Conservation (phyloP, 1,140 invertebrate species). For the Choristoneura fumiferana region DNA sequence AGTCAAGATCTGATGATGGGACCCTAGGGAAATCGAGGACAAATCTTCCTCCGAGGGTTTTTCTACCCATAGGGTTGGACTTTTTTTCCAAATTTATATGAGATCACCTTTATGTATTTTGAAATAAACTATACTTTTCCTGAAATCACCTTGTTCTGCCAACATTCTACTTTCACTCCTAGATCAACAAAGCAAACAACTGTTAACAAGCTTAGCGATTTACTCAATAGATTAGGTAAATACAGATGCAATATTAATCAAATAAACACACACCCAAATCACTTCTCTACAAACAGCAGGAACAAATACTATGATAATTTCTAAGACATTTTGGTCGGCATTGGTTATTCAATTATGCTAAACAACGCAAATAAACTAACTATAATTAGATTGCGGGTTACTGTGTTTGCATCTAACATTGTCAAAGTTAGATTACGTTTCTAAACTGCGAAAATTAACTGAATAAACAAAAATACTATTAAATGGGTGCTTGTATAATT, state of each 20-base stretch:
- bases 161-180: constrained; percentile 7
- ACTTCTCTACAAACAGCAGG: constrained; percentile 6
- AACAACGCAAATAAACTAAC: constrained; percentile 11
- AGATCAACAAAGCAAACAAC: constrained; percentile 2
- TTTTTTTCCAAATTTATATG: no score
- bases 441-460: no score
- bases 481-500: no score
- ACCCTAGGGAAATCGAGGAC: no score
- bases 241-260: constrained; percentile 41
- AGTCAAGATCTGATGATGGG: no score
- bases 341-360: constrained; percentile 17
- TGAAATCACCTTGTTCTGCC: background rate
- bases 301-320: constrained; percentile 15
- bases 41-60: no score
- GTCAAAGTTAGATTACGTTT: no score
- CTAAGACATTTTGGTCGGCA: constrained; percentile 12
- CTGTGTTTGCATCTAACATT: background rate
- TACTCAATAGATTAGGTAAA: constrained; percentile 27
- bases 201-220: constrained; percentile 25
- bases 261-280: constrained; percentile 34
- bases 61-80: no score
- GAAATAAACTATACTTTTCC: constrained; percentile 22
- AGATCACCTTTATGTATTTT: no score
- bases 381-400: constrained; percentile 9
- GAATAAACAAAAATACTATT: no score